These are phyloP conservation scores for Hydrotaea cyrtoneurina DNA, from an alignment of 2,888 invertebrate genomes.

Conservation along the genomic window DNA sequence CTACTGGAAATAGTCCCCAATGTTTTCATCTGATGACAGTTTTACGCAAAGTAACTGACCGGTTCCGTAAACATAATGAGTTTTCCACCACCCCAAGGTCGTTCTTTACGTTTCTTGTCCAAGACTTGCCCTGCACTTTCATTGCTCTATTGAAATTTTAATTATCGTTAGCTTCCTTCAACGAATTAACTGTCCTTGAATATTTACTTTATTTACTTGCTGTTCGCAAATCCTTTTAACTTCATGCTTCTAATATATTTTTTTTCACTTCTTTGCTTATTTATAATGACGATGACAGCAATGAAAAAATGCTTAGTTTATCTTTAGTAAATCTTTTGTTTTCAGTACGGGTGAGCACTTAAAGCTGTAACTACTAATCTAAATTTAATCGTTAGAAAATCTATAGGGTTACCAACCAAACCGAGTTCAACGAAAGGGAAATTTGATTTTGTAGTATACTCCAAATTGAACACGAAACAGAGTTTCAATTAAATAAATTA, in stretches of 20 bases:
- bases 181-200: slow-evolving; percentile 26
- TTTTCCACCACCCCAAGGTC: not conserved
- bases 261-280: not conserved
- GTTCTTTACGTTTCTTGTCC: not conserved
- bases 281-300: slow-evolving; percentile 2
- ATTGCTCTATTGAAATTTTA: not conserved
- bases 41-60: too few species aligned
- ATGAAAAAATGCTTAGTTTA: slow-evolving; percentile 18
- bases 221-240: slow-evolving; percentile 37
- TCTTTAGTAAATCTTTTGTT: slow-evolving; percentile 30
- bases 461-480: too few species aligned
- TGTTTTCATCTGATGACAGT: too few species aligned
- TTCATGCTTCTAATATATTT: not conserved
- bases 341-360: not conserved
- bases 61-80: too few species aligned
- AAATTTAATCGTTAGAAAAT: slow-evolving; percentile 3
- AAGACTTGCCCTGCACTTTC: not conserved
- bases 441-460: too few species aligned
- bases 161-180: not conserved
- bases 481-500: too few species aligned
- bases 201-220: slow-evolving; percentile 63
- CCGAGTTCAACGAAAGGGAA: not conserved
- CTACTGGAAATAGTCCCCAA: too few species aligned
- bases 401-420: not conserved
- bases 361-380: not conserved